phyloP scores from a whole-genome alignment of 2,113 vertebrate species.

The Rhombomys opimus region DNA sequence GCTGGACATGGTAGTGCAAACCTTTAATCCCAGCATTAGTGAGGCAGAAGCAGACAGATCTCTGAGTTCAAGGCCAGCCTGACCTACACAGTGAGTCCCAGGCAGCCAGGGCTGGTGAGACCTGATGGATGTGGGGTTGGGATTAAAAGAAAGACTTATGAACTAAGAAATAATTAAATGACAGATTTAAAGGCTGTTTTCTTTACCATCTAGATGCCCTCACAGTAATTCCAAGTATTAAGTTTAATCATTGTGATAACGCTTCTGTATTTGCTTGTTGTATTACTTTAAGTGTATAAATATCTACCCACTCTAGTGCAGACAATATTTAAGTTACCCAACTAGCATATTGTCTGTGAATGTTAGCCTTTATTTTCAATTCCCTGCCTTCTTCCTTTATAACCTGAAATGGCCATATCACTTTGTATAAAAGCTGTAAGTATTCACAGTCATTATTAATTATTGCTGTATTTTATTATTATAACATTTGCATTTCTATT shows the following conservation, averaged over 20 bases:
- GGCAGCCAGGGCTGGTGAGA: not conserved
- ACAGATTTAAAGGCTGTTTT: not conserved
- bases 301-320: not conserved
- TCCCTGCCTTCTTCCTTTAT: not conserved
- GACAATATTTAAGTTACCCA: not conserved
- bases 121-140: rapidly evolving
- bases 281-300: conserved; percentile 32
- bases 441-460: not conserved
- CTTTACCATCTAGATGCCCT: not conserved
- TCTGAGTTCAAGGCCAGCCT: not conserved
- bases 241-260: not conserved
- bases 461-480: not conserved
- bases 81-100: not conserved
- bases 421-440: not conserved
- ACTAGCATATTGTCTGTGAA: not conserved
- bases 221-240: not conserved
- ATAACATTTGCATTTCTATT: not conserved
- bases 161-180: not conserved
- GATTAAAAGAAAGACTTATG: no score
- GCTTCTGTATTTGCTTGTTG: not conserved
- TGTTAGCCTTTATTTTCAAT: not conserved
- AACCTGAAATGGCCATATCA: conserved; percentile 5
- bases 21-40: not conserved
- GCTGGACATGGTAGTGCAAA: not conserved
- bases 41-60: not conserved